Evolutionary conservation across 2,113 vertebrate species (phyloP), one percentile per base, ranked within the genome.

Genomic region (Seriola dumerili): DNA sequence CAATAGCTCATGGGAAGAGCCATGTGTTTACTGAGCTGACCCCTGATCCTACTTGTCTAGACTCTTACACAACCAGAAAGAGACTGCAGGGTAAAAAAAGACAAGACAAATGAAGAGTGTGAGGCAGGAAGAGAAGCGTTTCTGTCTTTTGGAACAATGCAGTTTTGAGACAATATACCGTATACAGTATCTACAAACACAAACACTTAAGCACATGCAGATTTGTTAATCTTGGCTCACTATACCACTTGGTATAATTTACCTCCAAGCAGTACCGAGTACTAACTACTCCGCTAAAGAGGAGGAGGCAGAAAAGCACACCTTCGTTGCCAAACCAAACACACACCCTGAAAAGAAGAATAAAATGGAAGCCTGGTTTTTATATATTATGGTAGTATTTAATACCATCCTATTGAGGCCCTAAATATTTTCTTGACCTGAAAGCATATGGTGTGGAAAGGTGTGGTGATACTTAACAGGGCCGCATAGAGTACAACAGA

Each of bases 301-400:
- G 71, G 88, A 81, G 76, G 82, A 83, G 81, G 64, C 79, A 81
- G 80, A 80, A 89, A 92, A 70, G 80, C 71, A 83, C 89, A 91
- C 87, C 75, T 88, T 55, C 0, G 1, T 40, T 84, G 90, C 93
- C 91, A 95, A 94, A 85, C 38, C 61, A 93, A 94, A 94, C 89
- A 93, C 87, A 83, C 77, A 85, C 75, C 70, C 74, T 57, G 44
- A 87, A 81, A 87, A 90, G 83, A 73, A 85, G 62, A 91, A 89
- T 76, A 78, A 84, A 90, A 84, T 80, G 72, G 79, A 90, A 75
- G 89, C 34, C 82, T 66, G 70, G 38, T 59, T 85, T 90, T 86
- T 81, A 88, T 87, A 85, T 93, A 78, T 93, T 89, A 91, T 92
- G 79, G 76, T 91, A 86, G 89, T 88, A 89, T 91, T 92, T 92